These are phyloP conservation scores for Pseudomyrmex pallidus DNA, from an alignment of 1,140 invertebrate genomes.

Conservation along the genomic window DNA sequence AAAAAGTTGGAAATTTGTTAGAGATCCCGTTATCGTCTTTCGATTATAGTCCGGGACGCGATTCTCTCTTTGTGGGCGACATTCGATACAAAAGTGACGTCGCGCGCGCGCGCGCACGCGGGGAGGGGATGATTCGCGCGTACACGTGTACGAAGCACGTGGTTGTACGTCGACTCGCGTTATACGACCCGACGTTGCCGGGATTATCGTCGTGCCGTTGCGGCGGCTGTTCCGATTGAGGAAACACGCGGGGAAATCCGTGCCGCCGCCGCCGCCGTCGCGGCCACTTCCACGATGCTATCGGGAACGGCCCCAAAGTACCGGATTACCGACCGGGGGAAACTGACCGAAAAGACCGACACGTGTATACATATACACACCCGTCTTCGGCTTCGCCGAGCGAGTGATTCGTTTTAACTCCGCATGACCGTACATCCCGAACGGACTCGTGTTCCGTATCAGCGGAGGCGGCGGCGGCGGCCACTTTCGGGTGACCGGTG, in stretches of 20 bases:
- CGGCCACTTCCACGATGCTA: constrained; percentile 38
- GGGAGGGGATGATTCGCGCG: neutral
- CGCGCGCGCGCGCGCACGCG: neutral
- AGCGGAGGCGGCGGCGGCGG: neutral
- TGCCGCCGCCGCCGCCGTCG: neutral
- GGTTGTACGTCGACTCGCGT: neutral
- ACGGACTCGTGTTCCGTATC: constrained; percentile 49
- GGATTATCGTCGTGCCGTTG: constrained; percentile 47
- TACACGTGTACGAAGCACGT: constrained; percentile 51
- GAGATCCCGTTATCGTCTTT: too few species aligned
- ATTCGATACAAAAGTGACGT: constrained; percentile 13
- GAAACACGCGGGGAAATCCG: constrained; percentile 43
- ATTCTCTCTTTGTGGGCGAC: constrained; percentile 50
- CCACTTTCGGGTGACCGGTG: constrained; percentile 38
- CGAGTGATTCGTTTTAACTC: constrained; percentile 68
- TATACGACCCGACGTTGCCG: neutral
- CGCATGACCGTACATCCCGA: constrained; percentile 48
- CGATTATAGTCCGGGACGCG: constrained; percentile 7
- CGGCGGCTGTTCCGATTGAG: constrained; percentile 51
- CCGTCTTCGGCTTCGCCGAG: constrained; percentile 64
- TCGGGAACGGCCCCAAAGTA: constrained; percentile 34
- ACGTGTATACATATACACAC: constrained; percentile 30
- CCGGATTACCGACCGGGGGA: constrained; percentile 57
- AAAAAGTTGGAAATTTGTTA: too few species aligned
- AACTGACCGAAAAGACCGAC: constrained; percentile 71